Evolutionary conservation across 2,113 vertebrate species (phyloP).

Genomic region (Lepisosteus oculatus): DNA sequence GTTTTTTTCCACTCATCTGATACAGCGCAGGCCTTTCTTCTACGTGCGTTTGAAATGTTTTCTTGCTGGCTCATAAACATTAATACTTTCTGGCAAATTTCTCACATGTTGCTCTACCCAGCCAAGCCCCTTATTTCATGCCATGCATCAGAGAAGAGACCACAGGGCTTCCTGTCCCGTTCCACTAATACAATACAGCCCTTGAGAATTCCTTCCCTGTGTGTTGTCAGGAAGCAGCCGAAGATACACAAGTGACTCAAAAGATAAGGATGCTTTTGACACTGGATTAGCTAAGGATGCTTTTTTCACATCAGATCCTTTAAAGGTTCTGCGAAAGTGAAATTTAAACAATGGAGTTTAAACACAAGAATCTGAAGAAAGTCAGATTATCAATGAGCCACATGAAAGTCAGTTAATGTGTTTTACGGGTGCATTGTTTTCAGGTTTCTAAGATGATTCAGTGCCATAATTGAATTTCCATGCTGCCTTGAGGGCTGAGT

Average conservation of each 20-base stretch:
- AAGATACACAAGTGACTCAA: neutral
- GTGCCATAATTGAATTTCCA: neutral
- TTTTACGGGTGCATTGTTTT: conserved; percentile 33
- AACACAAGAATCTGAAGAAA: conserved; percentile 16
- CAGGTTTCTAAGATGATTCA: conserved; percentile 29
- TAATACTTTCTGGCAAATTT: neutral
- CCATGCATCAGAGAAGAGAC: neutral
- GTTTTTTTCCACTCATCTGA: neutral
- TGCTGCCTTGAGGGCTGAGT: neutral
- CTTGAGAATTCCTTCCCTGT: conserved; percentile 25
- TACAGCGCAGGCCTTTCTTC: neutral
- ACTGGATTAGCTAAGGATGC: conserved; percentile 43
- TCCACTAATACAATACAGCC: neutral
- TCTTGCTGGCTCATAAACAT: neutral
- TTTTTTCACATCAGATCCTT: conserved; percentile 17
- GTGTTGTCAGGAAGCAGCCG: neutral
- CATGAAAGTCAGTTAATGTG: conserved; percentile 41
- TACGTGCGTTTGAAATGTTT: neutral
- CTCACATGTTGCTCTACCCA: neutral
- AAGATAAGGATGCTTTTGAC: conserved; percentile 41
- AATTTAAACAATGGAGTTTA: conserved; percentile 21
- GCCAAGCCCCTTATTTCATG: neutral
- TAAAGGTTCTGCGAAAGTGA: conserved; percentile 2
- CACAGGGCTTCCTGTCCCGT: neutral
- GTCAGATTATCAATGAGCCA: conserved; percentile 32